Base-by-base conservation (phyloP, 92 coral and sea anemone genomes). In the Isaurus tuberculatus region DNA sequence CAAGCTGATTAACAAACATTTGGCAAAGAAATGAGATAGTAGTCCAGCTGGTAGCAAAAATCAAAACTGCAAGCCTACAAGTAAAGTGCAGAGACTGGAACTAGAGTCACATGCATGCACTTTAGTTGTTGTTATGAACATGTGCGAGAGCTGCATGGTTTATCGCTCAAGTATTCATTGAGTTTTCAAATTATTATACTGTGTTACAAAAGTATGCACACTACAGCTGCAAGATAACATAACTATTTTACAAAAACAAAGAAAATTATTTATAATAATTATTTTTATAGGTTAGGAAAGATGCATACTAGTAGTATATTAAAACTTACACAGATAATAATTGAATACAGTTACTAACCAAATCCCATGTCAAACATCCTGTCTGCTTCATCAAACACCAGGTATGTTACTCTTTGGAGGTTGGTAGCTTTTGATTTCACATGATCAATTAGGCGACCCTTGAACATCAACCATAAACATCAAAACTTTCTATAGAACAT, bases 341-440 rank as follows among this genome's bases (percentile, higher is more conserved):
- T 33, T 36, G 2, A 33, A 55, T 4, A 26, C 42, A 30, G 25
- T 30, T 49, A 86, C 98, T 33, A 65, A 94, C 99, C 99, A 89
- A 97, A 97, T 61, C 99, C 99, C 99, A 96, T 96, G 86, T 96
- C 99, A 89, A 96, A 96, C 99, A 96, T 94, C 75, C 99, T 90
- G 86, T 96, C 99, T 5, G 99, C 98, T 60, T 96, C 99, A 84
- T 96, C 99, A 85, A 96, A 96, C 84, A 96, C 98, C 85, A 96
- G 87, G 84, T 92, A 96, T 14, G 99, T 94, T 15, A 96, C 99
- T 86, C 98, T 86, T 61, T 83, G 79, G 8, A 96, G 80, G 73
- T 92, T 96, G 57, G 99, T 96, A 25, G 97, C 85, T 53, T 96
- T 94, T 60, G 94, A 91, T 79, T 95, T 95, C 46, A 95, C 92